Evolutionary conservation across 2,113 vertebrate genomes (phyloP).

Genomic region (Catharus minimus): DNA sequence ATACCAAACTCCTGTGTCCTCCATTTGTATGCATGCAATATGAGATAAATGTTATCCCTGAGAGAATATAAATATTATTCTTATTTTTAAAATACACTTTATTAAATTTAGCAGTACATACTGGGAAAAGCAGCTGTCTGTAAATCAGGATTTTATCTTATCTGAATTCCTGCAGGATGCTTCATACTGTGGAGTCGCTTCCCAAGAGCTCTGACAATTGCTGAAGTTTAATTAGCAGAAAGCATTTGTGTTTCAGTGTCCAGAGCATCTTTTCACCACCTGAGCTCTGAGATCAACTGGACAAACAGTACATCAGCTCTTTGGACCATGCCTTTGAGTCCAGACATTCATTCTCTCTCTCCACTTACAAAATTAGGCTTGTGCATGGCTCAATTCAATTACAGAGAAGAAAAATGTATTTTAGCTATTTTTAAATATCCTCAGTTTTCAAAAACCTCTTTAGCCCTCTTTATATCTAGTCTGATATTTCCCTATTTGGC

Average conservation of each 20-base stretch:
- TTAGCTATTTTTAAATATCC: neutral
- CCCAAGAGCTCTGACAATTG: neutral
- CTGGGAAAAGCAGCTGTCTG: neutral
- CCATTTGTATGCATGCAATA: neutral
- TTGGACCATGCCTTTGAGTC: neutral
- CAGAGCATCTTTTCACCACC: neutral
- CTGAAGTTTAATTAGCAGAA: neutral
- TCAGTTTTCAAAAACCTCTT: neutral
- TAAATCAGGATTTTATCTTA: neutral
- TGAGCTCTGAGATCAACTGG: neutral
- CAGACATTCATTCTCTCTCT: neutral
- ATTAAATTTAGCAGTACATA: neutral
- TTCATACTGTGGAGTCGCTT: neutral
- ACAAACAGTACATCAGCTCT: neutral
- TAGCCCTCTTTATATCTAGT: neutral
- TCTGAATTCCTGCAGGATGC: neutral
- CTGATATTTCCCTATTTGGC: neutral
- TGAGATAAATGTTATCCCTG: neutral
- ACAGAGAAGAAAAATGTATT: neutral
- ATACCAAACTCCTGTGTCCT: neutral
- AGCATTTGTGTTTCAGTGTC: neutral
- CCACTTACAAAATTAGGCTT: neutral
- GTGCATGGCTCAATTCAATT: neutral
- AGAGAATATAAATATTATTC: neutral
- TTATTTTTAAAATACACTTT: neutral